Percentiles rank a stretch among this genome's conserved stretches.
These are phyloP conservation scores for Onychomys arenicola DNA, from an alignment of 2,797 vertebrate genomes.

Conservation along the genomic window DNA sequence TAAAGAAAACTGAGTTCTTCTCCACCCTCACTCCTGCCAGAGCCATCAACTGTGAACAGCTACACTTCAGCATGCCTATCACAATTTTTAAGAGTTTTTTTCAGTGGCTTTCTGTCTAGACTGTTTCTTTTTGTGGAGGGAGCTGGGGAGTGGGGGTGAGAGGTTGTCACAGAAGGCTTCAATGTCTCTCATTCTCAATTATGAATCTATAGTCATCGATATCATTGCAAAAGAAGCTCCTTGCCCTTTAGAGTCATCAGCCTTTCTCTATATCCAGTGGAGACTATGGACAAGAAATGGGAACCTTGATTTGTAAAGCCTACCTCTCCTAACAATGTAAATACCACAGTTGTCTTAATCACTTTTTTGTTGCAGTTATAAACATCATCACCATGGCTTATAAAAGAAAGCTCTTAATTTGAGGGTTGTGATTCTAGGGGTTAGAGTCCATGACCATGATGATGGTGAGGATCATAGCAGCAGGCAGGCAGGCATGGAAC, in stretches of 20 bases:
- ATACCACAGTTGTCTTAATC: background rate
- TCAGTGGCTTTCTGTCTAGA: background rate
- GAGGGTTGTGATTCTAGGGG: background rate
- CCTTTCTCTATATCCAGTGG: background rate
- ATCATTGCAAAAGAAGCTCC: background rate
- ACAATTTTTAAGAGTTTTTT: background rate
- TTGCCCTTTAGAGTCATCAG: background rate
- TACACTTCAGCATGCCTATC: background rate
- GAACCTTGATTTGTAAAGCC: background rate
- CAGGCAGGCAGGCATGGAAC: background rate
- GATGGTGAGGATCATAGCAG: too few relatives aligned
- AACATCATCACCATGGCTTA: background rate
- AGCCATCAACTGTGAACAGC: background rate
- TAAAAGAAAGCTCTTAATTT: background rate
- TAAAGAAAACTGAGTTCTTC: background rate
- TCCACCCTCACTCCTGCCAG: background rate
- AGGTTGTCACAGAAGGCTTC: background rate
- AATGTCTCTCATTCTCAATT: background rate
- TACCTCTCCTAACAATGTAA: background rate
- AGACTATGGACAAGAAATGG: background rate
- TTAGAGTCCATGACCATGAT: background rate
- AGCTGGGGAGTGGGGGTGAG: background rate
- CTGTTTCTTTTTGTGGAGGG: too few relatives aligned
- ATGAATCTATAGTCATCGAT: background rate
- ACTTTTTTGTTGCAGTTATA: background rate